Percentiles rank a stretch among this genome's conserved stretches.
Evolutionary conservation across 2,888 invertebrate species (phyloP).

Genomic region (Coenonympha arcania): DNA sequence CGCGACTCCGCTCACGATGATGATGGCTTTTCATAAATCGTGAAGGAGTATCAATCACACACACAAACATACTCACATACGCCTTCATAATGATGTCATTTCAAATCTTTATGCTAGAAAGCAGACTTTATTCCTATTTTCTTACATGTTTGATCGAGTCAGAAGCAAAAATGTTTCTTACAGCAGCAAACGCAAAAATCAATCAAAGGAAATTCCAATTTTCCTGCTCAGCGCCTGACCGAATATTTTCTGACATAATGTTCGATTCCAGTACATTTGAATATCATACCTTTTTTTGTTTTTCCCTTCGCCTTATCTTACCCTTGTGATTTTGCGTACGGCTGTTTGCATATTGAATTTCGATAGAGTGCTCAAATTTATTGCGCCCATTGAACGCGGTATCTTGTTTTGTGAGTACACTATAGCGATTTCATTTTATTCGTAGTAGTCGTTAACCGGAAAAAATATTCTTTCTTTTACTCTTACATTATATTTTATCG

Average conservation of each 20-base stretch:
- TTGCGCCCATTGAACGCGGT: conserved; percentile 45
- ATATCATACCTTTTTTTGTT: conserved; percentile 62
- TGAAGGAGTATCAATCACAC: no score
- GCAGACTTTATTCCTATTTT: no score
- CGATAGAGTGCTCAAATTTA: conserved; percentile 64
- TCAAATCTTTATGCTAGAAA: no score
- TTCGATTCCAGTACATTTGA: conserved; percentile 54
- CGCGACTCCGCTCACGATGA: no score
- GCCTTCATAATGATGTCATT: no score
- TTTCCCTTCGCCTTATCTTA: conserved; percentile 50
- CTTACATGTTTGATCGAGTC: no score
- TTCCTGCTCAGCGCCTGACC: conserved; percentile 31
- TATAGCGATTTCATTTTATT: conserved; percentile 34
- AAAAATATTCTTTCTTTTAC: background rate
- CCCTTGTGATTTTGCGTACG: conserved; percentile 60
- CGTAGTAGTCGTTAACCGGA: conserved; percentile 5
- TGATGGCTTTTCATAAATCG: no score
- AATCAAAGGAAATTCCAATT: conserved; percentile 31
- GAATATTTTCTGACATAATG: conserved; percentile 40
- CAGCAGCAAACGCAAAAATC: conserved; percentile 17
- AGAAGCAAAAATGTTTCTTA: background rate
- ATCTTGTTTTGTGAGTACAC: conserved; percentile 46
- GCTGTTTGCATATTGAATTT: conserved; percentile 67
- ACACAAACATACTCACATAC: no score
- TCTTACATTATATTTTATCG: conserved; percentile 8